phyloP scores from a whole-genome alignment of 2,888 invertebrate species.

The Caenorhabditis zanzibari region DNA sequence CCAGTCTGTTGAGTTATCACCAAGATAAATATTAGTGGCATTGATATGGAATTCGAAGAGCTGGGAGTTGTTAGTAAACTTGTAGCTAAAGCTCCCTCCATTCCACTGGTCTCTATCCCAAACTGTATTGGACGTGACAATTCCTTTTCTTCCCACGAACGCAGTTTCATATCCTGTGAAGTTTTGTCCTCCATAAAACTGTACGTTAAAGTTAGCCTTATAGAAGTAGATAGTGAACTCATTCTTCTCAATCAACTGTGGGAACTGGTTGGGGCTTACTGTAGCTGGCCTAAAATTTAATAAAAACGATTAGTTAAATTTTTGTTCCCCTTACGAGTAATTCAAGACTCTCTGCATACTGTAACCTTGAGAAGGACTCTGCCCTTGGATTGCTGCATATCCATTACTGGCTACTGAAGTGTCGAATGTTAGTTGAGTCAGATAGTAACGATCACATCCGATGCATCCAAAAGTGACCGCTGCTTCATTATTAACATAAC shows the following conservation, averaged over 20 bases:
- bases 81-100: background rate
- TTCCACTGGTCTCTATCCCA: constrained; percentile 16
- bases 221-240: constrained; percentile 9
- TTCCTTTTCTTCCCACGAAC: constrained; percentile 1
- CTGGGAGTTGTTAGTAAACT: background rate
- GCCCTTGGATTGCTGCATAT: constrained; percentile 18
- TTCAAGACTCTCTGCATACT: background rate
- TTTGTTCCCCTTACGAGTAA: constrained; percentile 13
- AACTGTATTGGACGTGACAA: background rate
- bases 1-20: background rate
- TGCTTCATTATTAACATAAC: background rate
- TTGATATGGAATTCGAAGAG: constrained; percentile 1
- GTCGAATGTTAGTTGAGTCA: constrained; percentile 1
- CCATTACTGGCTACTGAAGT: background rate
- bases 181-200: background rate
- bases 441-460: constrained; percentile 10
- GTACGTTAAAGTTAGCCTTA: background rate
- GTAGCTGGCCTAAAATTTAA: background rate
- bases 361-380: constrained; percentile 1
- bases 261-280: constrained; percentile 13
- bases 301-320: background rate
- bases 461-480: constrained; percentile 24
- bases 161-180: background rate
- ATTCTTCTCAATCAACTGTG: constrained; percentile 16
- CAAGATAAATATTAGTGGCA: background rate